Evolutionary conservation across 2,888 invertebrate genomes (phyloP).

Genomic region (Leucozona laternaria): DNA sequence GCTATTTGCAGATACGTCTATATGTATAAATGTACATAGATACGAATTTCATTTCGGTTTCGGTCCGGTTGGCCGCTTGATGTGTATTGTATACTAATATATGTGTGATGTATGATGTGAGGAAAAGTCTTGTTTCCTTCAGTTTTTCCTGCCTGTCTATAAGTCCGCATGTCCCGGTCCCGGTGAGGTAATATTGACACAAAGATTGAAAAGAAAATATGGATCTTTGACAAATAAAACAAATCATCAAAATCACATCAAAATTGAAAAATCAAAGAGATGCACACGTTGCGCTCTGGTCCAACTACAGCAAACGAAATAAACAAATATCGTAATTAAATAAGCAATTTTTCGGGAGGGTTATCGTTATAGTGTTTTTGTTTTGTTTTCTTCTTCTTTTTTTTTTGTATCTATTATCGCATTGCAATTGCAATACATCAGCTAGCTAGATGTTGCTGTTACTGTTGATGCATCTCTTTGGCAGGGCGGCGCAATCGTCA

Average conservation of each 20-base stretch:
- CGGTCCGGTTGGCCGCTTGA: constrained; percentile 19
- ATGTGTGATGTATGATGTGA: not conserved
- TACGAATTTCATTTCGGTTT: constrained; percentile 3
- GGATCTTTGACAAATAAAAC: constrained; percentile 75
- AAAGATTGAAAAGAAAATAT: constrained; percentile 70
- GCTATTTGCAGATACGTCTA: constrained; percentile 49
- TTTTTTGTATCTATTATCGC: constrained; percentile 57
- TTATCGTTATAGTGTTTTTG: constrained; percentile 26
- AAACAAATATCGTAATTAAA: constrained; percentile 71
- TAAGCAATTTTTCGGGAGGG: constrained; percentile 60
- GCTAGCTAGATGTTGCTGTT: not conserved
- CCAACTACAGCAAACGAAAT: constrained; percentile 64
- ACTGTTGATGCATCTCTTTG: constrained; percentile 17
- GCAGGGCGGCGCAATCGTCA: constrained; percentile 43
- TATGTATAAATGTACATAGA: not conserved
- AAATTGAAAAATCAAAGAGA: constrained; percentile 72
- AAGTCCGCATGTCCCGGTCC: not conserved
- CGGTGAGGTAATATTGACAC: constrained; percentile 72
- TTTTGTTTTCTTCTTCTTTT: not conserved
- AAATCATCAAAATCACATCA: constrained; percentile 74
- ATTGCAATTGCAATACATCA: constrained; percentile 25
- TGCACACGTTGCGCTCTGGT: constrained; percentile 44
- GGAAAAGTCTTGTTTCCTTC: constrained; percentile 15
- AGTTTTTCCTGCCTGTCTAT: constrained; percentile 24
- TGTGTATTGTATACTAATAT: not conserved